A percentile compares a stretch with the other conserved stretches of the same genome.
Evolutionary conservation across 2,888 invertebrate genomes (phyloP).

Genomic region (Cosmorhoe ocellata): DNA sequence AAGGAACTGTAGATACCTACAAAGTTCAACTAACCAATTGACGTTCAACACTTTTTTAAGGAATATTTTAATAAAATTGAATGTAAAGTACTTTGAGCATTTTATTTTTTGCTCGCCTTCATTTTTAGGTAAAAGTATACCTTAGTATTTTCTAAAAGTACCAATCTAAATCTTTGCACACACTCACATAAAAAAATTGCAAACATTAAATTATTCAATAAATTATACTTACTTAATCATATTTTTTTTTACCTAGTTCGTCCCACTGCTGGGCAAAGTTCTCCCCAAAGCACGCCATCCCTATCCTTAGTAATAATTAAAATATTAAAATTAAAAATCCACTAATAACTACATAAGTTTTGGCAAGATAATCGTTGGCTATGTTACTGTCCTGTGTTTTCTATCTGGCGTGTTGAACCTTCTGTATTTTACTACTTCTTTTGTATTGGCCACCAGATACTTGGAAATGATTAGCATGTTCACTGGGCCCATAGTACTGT

Average conservation of each 20-base stretch:
- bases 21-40: not conserved
- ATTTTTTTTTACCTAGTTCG: no score
- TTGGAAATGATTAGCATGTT: constrained; percentile 13
- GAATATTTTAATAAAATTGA: constrained; percentile 9
- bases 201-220: no score
- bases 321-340: no score
- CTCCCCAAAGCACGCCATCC: no score
- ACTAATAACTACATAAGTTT: constrained; percentile 6
- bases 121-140: no score
- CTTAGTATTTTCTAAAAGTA: no score
- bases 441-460: constrained; percentile 10
- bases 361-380: constrained; percentile 19
- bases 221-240: no score
- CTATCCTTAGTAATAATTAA: no score
- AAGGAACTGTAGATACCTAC: not conserved
- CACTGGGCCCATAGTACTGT: constrained; percentile 33
- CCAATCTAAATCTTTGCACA: no score
- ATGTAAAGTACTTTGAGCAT: not conserved
- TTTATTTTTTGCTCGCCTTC: not conserved
- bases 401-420: not conserved
- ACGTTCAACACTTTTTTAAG: constrained; percentile 6
- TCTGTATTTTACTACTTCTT: constrained; percentile 12
- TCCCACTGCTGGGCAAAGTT: no score
- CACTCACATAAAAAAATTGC: no score
- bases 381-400: not conserved